A percentile compares a stretch with the other conserved stretches of the same genome.
These are phyloP conservation scores for Embidobia sp. DNA, from an alignment of 2,888 invertebrate species.

Conservation along the genomic window DNA sequence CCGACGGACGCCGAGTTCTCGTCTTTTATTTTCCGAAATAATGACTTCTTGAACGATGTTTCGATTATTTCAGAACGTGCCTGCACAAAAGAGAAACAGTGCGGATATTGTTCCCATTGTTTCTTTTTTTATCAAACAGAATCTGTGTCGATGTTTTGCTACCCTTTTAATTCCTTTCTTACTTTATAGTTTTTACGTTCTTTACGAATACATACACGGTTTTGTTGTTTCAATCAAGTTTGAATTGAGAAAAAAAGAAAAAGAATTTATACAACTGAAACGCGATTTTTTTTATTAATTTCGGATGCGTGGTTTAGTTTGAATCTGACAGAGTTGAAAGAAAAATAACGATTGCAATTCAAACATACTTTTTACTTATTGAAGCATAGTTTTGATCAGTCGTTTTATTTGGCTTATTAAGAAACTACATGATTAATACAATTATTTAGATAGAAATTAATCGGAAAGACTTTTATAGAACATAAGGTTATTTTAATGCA, in stretches of 20 bases:
- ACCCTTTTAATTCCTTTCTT: constrained; percentile 23
- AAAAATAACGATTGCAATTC: constrained; percentile 29
- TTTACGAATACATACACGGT: background rate
- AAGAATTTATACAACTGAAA: too few relatives aligned
- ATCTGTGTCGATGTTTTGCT: constrained; percentile 32
- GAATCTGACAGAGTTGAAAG: too few relatives aligned
- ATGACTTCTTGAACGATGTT: background rate
- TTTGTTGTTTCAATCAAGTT: background rate
- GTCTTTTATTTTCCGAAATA: background rate
- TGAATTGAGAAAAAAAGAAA: too few relatives aligned
- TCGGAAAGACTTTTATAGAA: constrained; percentile 10
- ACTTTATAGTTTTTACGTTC: constrained; percentile 10
- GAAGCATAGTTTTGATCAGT: constrained; percentile 18
- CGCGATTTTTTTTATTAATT: background rate
- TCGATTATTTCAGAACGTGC: constrained; percentile 1
- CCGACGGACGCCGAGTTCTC: background rate
- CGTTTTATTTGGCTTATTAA: constrained; percentile 30
- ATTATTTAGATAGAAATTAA: constrained; percentile 25
- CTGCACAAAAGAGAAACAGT: background rate
- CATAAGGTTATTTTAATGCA: constrained; percentile 12
- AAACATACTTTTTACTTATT: constrained; percentile 58
- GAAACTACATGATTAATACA: constrained; percentile 6
- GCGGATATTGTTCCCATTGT: constrained; percentile 7
- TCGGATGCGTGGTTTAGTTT: background rate
- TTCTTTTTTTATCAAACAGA: constrained; percentile 10